Percentiles rank a stretch among this genome's conserved stretches.
These are phyloP conservation scores for Oreochromis spilurus DNA, from an alignment of 2,113 vertebrate genomes.

Conservation along the genomic window DNA sequence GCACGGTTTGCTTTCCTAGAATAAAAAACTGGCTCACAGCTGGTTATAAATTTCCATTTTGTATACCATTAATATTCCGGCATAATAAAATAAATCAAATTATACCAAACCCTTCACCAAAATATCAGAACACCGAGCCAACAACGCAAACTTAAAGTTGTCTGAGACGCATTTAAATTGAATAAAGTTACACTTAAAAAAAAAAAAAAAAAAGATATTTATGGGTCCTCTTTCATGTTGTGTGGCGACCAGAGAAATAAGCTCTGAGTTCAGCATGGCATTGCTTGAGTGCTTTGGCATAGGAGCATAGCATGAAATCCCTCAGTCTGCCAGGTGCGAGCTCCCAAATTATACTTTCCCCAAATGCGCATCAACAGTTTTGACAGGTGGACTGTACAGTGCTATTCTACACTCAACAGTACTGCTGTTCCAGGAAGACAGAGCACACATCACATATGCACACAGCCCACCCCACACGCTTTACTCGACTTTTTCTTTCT, in stretches of 20 bases:
- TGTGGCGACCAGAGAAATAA: conserved; percentile 33
- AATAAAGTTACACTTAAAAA: not conserved
- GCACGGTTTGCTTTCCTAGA: conserved; percentile 32
- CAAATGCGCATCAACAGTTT: conserved; percentile 54
- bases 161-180: not conserved
- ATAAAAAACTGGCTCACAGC: not conserved
- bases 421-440: conserved; percentile 31
- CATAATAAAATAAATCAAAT: not conserved
- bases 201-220: conserved; percentile 31
- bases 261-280: conserved; percentile 44
- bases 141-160: not conserved
- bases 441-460: conserved; percentile 14
- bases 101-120: not conserved
- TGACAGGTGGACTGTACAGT: conserved; percentile 46
- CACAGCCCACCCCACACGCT: not conserved
- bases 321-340: conserved; percentile 56
- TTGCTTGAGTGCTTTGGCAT: conserved; percentile 53
- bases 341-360: conserved; percentile 58
- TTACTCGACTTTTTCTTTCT: not conserved
- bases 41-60: not conserved
- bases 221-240: conserved; percentile 27
- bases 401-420: conserved; percentile 4
- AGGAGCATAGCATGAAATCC: conserved; percentile 49
- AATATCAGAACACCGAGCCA: not conserved
- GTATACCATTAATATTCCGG: not conserved